These are phyloP conservation scores for Hexactinellida sp. DNA, from an alignment of 37 sponge, comb jelly and placozoan species.

Conservation along the genomic window DNA sequence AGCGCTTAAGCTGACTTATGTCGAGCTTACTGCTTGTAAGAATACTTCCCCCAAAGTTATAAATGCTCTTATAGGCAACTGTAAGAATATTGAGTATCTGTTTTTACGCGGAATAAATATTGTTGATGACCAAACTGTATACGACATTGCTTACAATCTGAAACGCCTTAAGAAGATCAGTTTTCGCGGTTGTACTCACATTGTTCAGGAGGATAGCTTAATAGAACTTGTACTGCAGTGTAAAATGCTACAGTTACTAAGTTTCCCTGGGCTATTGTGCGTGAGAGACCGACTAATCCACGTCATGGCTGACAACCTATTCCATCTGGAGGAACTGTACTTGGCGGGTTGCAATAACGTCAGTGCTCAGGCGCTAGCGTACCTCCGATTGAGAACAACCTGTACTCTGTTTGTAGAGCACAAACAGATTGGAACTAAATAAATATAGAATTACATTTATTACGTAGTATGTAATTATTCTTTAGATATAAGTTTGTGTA, in stretches of 20 bases:
- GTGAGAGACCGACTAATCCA: background rate
- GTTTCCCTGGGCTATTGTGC: background rate
- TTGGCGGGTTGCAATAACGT: background rate
- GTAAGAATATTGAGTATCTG: background rate
- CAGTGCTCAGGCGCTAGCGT: background rate
- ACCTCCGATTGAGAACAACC: background rate
- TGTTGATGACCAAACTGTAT: background rate
- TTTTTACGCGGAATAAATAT: background rate
- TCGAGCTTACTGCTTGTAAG: background rate
- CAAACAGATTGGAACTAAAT: background rate
- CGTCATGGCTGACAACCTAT: conserved; percentile 5
- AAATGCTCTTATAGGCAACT: background rate
- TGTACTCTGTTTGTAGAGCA: background rate
- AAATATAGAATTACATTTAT: too few species aligned
- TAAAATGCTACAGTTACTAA: background rate
- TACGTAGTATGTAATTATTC: background rate
- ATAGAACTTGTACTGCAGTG: background rate
- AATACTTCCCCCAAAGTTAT: background rate
- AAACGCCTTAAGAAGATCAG: background rate
- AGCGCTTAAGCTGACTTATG: background rate
- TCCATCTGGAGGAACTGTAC: background rate
- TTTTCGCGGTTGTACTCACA: conserved; percentile 17
- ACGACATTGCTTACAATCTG: background rate
- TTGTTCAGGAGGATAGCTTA: background rate
- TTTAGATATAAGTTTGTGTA: background rate